Conservation (phyloP, 1,140 invertebrate species). For the Pseudobourletiella spinata region DNA sequence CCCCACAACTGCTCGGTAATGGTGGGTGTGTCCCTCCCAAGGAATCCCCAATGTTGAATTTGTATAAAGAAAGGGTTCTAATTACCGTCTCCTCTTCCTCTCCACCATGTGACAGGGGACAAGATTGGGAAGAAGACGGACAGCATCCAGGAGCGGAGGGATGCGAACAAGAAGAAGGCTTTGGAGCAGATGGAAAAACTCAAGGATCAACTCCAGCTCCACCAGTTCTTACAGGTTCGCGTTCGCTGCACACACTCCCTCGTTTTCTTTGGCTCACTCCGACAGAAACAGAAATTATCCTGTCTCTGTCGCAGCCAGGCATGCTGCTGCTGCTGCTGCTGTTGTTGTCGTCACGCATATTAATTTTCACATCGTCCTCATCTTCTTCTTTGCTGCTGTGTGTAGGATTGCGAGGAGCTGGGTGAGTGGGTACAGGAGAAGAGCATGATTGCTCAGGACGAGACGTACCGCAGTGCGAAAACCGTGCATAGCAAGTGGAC, state of each 20-base stretch:
- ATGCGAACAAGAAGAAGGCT: conserved; percentile 82
- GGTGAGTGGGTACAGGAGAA: conserved; percentile 97
- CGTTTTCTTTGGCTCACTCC: conserved; percentile 23
- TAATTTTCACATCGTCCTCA: too few species aligned
- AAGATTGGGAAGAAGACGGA: conserved; percentile 95
- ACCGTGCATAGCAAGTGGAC: conserved; percentile 99
- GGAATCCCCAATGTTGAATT: too few species aligned
- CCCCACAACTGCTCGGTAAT: too few species aligned
- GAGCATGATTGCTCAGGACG: conserved; percentile 96
- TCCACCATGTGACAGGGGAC: too few species aligned
- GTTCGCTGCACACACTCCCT: too few species aligned
- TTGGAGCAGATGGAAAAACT: conserved; percentile 84
- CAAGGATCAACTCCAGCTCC: conserved; percentile 85
- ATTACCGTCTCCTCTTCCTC: too few species aligned
- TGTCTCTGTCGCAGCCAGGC: too few species aligned
- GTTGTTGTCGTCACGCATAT: conserved; percentile 40
- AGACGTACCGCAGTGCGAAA: conserved; percentile 94
- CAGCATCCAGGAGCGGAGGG: conserved; percentile 79
- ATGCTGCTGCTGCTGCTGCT: too few species aligned
- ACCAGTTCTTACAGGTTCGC: conserved; percentile 83
- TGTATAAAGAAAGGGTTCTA: too few species aligned
- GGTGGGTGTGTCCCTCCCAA: too few species aligned
- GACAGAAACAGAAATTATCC: conserved; percentile 42
- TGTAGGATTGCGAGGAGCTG: conserved; percentile 85
- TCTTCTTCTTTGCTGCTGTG: too few species aligned